These are phyloP conservation scores for Petrocephalus sullivani DNA, from an alignment of 2,797 vertebrate species.

Conservation along the genomic window DNA sequence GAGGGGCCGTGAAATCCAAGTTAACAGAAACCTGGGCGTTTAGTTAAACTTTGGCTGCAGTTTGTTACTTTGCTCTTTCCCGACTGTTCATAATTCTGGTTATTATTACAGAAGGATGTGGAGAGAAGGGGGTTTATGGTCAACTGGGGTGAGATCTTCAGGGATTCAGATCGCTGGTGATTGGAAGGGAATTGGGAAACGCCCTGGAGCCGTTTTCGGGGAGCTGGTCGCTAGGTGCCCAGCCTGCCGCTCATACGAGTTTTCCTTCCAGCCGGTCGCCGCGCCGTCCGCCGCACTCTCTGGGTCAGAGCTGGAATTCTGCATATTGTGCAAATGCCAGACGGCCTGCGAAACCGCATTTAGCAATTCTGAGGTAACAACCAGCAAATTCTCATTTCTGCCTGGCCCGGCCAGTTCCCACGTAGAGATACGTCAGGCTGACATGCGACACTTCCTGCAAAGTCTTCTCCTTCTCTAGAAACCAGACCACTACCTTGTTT, in stretches of 20 bases:
- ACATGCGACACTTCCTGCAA: not conserved
- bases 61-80: not conserved
- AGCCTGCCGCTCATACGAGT: no score
- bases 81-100: not conserved
- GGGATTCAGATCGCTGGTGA: not conserved
- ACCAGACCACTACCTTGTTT: not conserved
- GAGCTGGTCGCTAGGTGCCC: no score
- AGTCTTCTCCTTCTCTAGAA: not conserved
- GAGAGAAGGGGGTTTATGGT: not conserved
- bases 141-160: not conserved
- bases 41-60: not conserved
- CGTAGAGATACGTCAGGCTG: not conserved
- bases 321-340: conserved; percentile 11
- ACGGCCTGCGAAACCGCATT: not conserved
- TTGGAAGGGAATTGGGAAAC: no score
- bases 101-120: not conserved
- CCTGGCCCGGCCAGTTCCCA: not conserved
- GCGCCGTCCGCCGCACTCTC: not conserved
- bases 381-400: not conserved
- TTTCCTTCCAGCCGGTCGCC: not conserved
- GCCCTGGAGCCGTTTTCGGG: no score
- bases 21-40: not conserved
- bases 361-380: not conserved
- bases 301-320: not conserved
- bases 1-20: not conserved